Conservation (phyloP, 2,888 invertebrate genomes). For the Iphiclides podalirius region DNA sequence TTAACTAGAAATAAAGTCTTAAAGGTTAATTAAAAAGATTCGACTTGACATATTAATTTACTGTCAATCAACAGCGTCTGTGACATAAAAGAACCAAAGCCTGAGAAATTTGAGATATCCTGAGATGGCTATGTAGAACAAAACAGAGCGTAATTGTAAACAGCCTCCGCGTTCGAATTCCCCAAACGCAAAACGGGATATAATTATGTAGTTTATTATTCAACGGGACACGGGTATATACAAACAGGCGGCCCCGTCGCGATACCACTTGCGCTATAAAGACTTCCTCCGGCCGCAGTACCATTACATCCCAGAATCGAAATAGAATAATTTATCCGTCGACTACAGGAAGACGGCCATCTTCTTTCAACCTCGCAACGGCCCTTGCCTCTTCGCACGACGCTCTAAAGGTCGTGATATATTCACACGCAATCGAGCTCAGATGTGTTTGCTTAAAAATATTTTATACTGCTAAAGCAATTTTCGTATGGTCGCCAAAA, state of each 20-base stretch:
- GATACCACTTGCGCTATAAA: conserved; percentile 18
- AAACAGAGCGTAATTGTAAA: no score
- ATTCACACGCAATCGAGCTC: conserved; percentile 23
- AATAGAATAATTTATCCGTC: conserved; percentile 31
- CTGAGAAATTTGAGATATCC: no score
- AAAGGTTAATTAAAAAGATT: no score
- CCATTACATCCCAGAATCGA: conserved; percentile 25
- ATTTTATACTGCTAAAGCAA: conserved; percentile 40
- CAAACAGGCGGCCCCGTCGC: conserved; percentile 8
- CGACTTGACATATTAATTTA: no score
- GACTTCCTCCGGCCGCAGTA: conserved; percentile 19
- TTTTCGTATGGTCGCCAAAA: conserved; percentile 60
- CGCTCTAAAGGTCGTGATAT: conserved; percentile 12
- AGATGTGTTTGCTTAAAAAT: conserved; percentile 33
- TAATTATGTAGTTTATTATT: conserved; percentile 16
- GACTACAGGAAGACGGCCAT: conserved; percentile 44
- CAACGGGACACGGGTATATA: conserved; percentile 12
- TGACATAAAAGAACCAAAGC: no score
- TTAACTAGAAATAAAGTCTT: no score
- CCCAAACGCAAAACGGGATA: conserved; percentile 3
- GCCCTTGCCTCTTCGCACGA: conserved; percentile 14
- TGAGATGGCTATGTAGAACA: no score
- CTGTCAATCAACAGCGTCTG: no score
- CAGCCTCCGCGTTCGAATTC: conserved; percentile 3
- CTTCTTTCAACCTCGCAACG: conserved; percentile 32